A percentile compares a stretch with the other conserved stretches of the same genome.
These are phyloP conservation scores for Exephanes ischioxanthus DNA, from an alignment of 2,888 invertebrate species.

Conservation along the genomic window DNA sequence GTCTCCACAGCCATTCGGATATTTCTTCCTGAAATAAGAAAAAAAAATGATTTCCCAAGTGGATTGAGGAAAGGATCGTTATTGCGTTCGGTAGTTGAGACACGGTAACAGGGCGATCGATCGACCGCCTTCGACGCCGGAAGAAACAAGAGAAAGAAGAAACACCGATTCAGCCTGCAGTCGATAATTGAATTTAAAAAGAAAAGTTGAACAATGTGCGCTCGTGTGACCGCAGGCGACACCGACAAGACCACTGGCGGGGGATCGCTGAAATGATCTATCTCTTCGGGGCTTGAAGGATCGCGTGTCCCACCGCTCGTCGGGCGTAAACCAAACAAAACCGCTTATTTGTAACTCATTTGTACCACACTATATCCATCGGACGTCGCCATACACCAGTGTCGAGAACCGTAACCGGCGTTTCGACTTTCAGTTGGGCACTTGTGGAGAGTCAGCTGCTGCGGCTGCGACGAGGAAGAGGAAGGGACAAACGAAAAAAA, in stretches of 20 bases:
- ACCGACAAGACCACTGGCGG: slow-evolving; percentile 12
- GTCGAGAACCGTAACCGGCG: slow-evolving; percentile 1
- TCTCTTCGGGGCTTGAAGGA: slow-evolving; percentile 37
- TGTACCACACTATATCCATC: slow-evolving; percentile 45
- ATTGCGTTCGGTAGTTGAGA: neutral
- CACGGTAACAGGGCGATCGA: neutral
- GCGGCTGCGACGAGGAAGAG: slow-evolving; percentile 18
- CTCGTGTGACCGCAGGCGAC: slow-evolving; percentile 53
- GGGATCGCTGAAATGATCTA: slow-evolving; percentile 33
- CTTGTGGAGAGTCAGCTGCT: slow-evolving; percentile 58
- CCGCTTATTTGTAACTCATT: slow-evolving; percentile 60
- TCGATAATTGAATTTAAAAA: slow-evolving; percentile 37
- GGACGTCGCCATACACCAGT: slow-evolving; percentile 31
- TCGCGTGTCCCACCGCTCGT: slow-evolving; percentile 46
- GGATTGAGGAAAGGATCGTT: neutral
- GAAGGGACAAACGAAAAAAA: slow-evolving; percentile 15
- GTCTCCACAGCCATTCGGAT: too few relatives aligned
- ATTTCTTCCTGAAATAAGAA: neutral
- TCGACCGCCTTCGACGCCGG: neutral
- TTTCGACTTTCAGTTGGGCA: slow-evolving; percentile 60
- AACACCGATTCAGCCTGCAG: neutral
- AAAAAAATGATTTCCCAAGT: neutral
- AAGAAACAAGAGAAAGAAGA: neutral
- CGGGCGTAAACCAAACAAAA: slow-evolving; percentile 57
- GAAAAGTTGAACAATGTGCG: slow-evolving; percentile 47